These are phyloP conservation scores for Medauroidea extradentata DNA, from an alignment of 1,140 invertebrate genomes.

Conservation along the genomic window DNA sequence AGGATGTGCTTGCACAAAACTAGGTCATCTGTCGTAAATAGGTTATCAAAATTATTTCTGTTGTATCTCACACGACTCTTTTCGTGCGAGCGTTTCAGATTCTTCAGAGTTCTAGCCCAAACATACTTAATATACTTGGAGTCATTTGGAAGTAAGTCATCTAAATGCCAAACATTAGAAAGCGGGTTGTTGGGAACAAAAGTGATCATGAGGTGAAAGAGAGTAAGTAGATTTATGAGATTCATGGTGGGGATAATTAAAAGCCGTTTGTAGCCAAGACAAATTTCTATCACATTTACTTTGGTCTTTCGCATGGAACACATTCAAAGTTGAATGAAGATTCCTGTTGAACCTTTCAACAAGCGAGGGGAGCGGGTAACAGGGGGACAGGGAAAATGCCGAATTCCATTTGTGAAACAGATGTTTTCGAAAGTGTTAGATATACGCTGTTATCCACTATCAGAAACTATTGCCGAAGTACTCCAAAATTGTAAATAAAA, in stretches of 20 bases:
- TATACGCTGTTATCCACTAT: background rate
- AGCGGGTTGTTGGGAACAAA: background rate
- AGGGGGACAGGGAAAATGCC: background rate
- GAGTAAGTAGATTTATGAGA: background rate
- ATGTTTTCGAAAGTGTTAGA: background rate
- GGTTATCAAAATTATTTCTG: too few relatives aligned
- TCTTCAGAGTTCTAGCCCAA: too few relatives aligned
- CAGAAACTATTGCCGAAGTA: background rate
- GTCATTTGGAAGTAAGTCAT: background rate
- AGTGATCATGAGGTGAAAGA: background rate
- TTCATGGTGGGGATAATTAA: background rate
- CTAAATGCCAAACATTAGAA: background rate
- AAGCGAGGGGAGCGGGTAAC: background rate
- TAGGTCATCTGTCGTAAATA: too few relatives aligned
- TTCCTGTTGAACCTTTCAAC: background rate
- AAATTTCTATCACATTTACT: background rate
- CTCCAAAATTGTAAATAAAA: background rate
- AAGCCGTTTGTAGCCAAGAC: background rate
- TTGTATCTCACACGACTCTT: too few relatives aligned
- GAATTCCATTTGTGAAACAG: background rate
- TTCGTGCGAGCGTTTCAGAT: too few relatives aligned
- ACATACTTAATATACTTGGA: too few relatives aligned
- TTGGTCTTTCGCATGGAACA: background rate
- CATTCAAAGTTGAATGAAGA: background rate
- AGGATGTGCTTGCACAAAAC: too few relatives aligned